phyloP scores from a whole-genome alignment of 2,113 vertebrate species.

The Onychorhynchus coronatus region DNA sequence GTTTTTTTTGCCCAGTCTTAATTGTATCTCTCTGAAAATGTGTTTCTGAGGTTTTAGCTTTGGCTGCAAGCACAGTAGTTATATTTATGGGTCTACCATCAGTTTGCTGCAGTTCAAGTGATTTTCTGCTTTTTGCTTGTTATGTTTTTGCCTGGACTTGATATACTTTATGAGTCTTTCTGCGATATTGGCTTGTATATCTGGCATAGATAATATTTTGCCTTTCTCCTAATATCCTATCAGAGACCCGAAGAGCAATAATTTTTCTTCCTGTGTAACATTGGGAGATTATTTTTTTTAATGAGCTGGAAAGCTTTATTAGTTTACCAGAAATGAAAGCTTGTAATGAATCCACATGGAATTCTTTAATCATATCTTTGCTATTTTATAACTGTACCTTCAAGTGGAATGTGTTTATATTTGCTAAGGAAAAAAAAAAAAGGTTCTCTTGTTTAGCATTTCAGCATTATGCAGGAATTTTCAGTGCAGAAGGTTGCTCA shows the following conservation, averaged over 20 bases:
- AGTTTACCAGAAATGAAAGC: slow-evolving; percentile 75
- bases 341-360: slow-evolving; percentile 70
- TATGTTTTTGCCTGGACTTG: slow-evolving; percentile 72
- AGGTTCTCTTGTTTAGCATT: slow-evolving; percentile 42
- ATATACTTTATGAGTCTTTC: slow-evolving; percentile 74
- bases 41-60: slow-evolving; percentile 65
- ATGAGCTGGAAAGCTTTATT: slow-evolving; percentile 76
- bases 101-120: slow-evolving; percentile 70
- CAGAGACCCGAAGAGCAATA: slow-evolving; percentile 62
- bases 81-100: slow-evolving; percentile 66
- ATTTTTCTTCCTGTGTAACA: slow-evolving; percentile 70
- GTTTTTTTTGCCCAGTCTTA: background rate
- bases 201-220: slow-evolving; percentile 71
- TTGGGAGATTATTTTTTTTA: slow-evolving; percentile 58
- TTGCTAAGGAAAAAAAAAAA: slow-evolving; percentile 48
- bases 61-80: slow-evolving; percentile 64
- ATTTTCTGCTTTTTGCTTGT: slow-evolving; percentile 73
- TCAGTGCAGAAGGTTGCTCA: slow-evolving; percentile 37
- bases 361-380: slow-evolving; percentile 71
- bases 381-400: slow-evolving; percentile 68
- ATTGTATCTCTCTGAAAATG: slow-evolving; percentile 75
- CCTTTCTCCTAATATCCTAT: slow-evolving; percentile 69
- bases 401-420: slow-evolving; percentile 65
- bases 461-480: slow-evolving; percentile 50
- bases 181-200: slow-evolving; percentile 71